Percentiles rank a stretch among this genome's conserved stretches.
phyloP scores from a whole-genome alignment of 1,140 invertebrate genomes.

The Zaprionus camerounensis region DNA sequence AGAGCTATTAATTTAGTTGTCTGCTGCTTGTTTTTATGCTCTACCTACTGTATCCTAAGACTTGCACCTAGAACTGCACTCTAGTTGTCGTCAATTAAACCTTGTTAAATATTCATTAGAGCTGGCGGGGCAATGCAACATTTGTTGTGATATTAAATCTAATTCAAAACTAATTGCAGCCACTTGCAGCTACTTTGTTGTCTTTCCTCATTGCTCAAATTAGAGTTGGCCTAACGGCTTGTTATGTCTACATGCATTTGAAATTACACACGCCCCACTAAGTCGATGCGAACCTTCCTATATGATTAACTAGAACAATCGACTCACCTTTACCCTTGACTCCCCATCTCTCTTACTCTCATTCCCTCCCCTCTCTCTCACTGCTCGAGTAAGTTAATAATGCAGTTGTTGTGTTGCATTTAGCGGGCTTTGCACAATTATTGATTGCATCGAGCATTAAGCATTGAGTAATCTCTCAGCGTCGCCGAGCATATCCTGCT shows the following conservation, averaged over 20 bases:
- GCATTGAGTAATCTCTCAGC: neutral
- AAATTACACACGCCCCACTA: neutral
- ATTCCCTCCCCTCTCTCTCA: neutral
- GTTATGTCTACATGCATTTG: constrained; percentile 35
- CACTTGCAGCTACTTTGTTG: constrained; percentile 16
- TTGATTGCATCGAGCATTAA: neutral
- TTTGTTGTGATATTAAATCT: constrained; percentile 70
- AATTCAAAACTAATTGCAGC: constrained; percentile 47
- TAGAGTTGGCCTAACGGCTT: constrained; percentile 44
- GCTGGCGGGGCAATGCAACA: constrained; percentile 29
- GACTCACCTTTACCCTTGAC: constrained; percentile 10
- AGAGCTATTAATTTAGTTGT: constrained; percentile 11
- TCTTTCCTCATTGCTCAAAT: constrained; percentile 63
- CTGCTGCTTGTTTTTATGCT: constrained; percentile 39
- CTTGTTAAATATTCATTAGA: constrained; percentile 70
- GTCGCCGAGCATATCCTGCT: neutral
- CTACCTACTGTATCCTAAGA: constrained; percentile 30
- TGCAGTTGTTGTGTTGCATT: neutral
- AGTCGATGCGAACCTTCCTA: constrained; percentile 29
- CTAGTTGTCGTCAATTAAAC: constrained; percentile 51
- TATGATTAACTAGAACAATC: constrained; percentile 55
- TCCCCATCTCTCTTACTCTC: neutral
- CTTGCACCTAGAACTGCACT: neutral
- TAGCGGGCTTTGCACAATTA: constrained; percentile 1
- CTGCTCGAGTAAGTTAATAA: neutral